Percentiles rank a stretch among this genome's conserved stretches.
These are phyloP conservation scores for Paralichthys olivaceus DNA, from an alignment of 2,113 vertebrate species.

Conservation along the genomic window DNA sequence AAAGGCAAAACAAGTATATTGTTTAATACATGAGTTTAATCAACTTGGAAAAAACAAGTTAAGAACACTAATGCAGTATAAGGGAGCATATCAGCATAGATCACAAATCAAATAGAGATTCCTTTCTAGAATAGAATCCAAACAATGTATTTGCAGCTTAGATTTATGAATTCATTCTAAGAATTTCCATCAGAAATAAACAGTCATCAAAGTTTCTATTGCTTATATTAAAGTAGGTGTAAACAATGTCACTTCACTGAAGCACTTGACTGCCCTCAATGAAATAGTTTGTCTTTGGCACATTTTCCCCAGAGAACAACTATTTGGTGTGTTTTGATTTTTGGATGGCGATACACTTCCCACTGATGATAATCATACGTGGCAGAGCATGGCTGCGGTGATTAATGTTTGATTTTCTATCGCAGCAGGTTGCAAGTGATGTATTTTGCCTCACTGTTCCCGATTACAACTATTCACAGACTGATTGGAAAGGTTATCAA, in stretches of 20 bases:
- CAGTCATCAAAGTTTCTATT: neutral
- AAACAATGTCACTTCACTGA: neutral
- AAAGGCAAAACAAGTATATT: too few species aligned
- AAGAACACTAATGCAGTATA: too few species aligned
- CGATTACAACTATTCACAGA: conserved; percentile 31
- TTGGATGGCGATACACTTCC: conserved; percentile 39
- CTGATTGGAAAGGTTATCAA: conserved; percentile 68
- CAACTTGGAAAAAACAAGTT: too few species aligned
- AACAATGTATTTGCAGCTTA: neutral
- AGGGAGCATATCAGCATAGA: too few species aligned
- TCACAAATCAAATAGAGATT: conserved; percentile 3
- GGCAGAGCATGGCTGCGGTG: conserved; percentile 41
- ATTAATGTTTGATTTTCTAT: conserved; percentile 72
- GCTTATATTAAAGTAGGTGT: neutral
- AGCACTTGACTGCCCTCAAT: too few species aligned
- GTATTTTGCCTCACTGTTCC: conserved; percentile 54
- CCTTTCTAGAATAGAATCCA: neutral
- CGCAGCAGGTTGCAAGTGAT: conserved; percentile 36
- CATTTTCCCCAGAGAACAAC: conserved; percentile 36
- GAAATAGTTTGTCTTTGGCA: conserved; percentile 26
- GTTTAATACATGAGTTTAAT: too few species aligned
- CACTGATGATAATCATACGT: conserved; percentile 63
- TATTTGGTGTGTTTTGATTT: conserved; percentile 37
- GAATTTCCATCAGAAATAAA: neutral
- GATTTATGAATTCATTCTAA: neutral